Base-by-base conservation (phyloP, 2,888 invertebrate species). In the Hyles lineata region DNA sequence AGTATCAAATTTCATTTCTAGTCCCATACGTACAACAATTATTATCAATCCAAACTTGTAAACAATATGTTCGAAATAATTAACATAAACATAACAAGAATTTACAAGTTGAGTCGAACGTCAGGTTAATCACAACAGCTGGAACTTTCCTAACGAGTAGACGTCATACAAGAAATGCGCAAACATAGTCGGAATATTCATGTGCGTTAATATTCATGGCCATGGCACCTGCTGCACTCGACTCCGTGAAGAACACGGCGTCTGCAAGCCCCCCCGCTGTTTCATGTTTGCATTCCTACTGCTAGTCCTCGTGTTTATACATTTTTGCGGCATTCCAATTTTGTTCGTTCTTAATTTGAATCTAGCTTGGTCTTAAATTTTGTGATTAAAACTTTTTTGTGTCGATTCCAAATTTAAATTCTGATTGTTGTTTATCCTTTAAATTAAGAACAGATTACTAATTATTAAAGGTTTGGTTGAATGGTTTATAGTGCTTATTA, bases 141-240 rank as follows among this genome's bases (percentile, higher is more conserved):
- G 32, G n/a, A 67, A 63, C 55, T 67, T 58, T 67, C 23, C 43
- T 72, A 11, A 35, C 55, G 25, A 55, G 58, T 55, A 59, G 72
- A 58, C 82, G 81, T 83, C 84, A 84, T 81, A 86, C 88, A 88
- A 89, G 90, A 91, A 92, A 91, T 90, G 91, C 83, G 89, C 91
- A 91, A 90, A 90, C 90, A 87, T 83, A 86, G 84, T 86, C 74
- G 82, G 91, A 91, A 92, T 92, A 93, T 93, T 91, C 92, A 92
- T 91, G 88, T 83, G 85, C 84, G 87, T 92, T 92, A 92, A 93
- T 92, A 93, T 93, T 92, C 92, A 93, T 91, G 85, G 87, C 85
- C 83, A 82, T 84, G 85, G 74, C 87, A 89, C 89, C 89, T 88
- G 88, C 83, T 85, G 86, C 87, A 85, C 88, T 88, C 75, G 73